Conservation (phyloP, 1,140 invertebrate species). For the Drosophila pandora region DNA sequence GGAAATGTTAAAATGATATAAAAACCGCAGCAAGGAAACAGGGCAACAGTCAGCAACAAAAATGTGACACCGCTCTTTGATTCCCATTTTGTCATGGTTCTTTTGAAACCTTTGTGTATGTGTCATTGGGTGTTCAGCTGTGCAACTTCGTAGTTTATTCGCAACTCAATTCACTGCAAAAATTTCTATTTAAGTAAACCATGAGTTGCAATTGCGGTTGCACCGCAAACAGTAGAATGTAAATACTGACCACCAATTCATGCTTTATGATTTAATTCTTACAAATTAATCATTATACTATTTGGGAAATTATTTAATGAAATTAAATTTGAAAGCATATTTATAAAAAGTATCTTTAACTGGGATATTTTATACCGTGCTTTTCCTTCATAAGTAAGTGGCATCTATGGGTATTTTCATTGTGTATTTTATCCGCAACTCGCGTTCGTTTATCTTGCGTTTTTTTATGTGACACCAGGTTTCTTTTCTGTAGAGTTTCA, state of each 20-base stretch:
- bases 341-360: too few species aligned
- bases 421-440: constrained; percentile 28
- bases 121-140: constrained; percentile 67
- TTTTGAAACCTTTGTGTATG: constrained; percentile 3
- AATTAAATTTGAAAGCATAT: too few species aligned
- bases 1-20: constrained; percentile 78
- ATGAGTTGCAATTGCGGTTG: constrained; percentile 62
- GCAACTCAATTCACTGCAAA: constrained; percentile 75
- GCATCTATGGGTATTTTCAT: constrained; percentile 16
- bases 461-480: constrained; percentile 48
- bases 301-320: too few species aligned
- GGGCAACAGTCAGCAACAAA: constrained; percentile 70
- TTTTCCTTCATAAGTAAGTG: not conserved
- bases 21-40: constrained; percentile 54
- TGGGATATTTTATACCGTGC: too few species aligned
- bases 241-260: not conserved
- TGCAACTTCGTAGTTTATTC: constrained; percentile 74
- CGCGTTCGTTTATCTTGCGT: constrained; percentile 19
- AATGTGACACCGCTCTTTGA: constrained; percentile 77
- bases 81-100: constrained; percentile 47
- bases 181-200: constrained; percentile 74
- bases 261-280: too few species aligned
- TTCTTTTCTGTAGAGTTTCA: constrained; percentile 44
- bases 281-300: too few species aligned
- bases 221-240: constrained; percentile 33